Conservation (phyloP, 2,888 invertebrate species). For the Andrena hattorfiana region DNA sequence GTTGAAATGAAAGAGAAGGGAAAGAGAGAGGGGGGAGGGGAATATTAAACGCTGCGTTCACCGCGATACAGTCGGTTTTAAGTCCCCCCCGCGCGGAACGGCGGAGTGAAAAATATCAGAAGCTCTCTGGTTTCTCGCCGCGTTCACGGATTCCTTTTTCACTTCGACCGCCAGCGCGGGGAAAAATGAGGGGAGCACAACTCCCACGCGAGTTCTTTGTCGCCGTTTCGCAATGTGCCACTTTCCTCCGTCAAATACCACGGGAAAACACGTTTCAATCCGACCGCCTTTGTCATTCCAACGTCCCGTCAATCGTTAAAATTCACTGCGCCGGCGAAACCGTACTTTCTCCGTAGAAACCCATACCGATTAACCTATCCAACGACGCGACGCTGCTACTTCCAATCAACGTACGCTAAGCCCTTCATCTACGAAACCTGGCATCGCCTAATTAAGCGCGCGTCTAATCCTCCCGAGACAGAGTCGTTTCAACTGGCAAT, state of each 20-base stretch:
- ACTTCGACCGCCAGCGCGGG: background rate
- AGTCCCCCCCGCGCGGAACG: background rate
- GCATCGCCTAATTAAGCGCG: too few species aligned
- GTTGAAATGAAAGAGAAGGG: background rate
- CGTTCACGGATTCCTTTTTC: constrained; percentile 1
- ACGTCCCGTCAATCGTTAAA: too few species aligned
- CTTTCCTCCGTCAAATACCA: background rate
- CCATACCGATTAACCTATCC: too few species aligned
- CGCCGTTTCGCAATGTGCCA: background rate
- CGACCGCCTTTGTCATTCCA: background rate
- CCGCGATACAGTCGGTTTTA: background rate
- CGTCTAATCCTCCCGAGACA: too few species aligned
- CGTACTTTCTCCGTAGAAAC: too few species aligned
- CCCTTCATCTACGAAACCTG: too few species aligned
- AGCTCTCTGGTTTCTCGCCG: constrained; percentile 1
- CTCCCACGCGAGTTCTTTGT: constrained; percentile 25
- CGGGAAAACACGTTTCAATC: background rate
- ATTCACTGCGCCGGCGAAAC: too few species aligned
- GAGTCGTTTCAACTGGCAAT: too few species aligned
- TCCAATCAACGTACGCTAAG: too few species aligned
- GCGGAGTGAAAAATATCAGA: constrained; percentile 30
- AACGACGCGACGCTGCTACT: too few species aligned
- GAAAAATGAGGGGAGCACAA: constrained; percentile 2
- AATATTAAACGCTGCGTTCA: constrained; percentile 4
- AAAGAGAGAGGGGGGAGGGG: background rate